These are phyloP conservation scores for Aphrocallistes beatrix DNA, from an alignment of 37 sponge, comb jelly and placozoan species.

Conservation along the genomic window DNA sequence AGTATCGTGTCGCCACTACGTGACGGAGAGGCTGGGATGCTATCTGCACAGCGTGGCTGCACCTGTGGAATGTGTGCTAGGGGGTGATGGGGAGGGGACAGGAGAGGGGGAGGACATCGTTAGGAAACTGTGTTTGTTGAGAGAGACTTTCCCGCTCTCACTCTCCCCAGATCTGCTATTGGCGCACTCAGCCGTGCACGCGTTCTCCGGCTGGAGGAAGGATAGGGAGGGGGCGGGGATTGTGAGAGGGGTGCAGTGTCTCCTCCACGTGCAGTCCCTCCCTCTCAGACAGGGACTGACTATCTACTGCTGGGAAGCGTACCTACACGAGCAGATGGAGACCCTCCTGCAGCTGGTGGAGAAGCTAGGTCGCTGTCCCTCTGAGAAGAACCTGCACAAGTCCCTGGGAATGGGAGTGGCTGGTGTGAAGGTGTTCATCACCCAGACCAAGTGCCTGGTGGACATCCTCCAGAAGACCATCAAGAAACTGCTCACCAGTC, in stretches of 20 bases:
- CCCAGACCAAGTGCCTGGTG: not conserved
- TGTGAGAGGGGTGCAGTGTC: not conserved
- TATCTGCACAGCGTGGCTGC: not conserved
- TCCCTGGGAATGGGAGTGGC: not conserved
- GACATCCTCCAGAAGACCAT: slow-evolving; percentile 4
- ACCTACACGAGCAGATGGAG: not conserved
- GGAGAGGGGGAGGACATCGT: not conserved
- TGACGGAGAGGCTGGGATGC: not conserved
- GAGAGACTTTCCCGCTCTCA: not conserved
- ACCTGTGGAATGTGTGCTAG: not conserved
- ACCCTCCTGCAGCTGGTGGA: not conserved
- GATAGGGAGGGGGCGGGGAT: not conserved
- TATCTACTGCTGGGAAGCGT: not conserved
- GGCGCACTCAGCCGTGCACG: not conserved
- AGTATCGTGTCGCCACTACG: not conserved
- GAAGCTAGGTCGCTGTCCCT: slow-evolving; percentile 17
- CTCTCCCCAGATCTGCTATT: not conserved
- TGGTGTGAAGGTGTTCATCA: not conserved
- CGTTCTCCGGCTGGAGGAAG: not conserved
- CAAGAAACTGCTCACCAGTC: not conserved
- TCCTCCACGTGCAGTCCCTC: not conserved
- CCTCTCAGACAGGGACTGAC: not conserved
- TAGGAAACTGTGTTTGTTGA: not conserved
- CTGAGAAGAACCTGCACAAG: not conserved
- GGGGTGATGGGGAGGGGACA: not conserved